These are phyloP conservation scores for Tachysurus fulvidraco DNA, from an alignment of 2,113 vertebrate species.

Conservation along the genomic window DNA sequence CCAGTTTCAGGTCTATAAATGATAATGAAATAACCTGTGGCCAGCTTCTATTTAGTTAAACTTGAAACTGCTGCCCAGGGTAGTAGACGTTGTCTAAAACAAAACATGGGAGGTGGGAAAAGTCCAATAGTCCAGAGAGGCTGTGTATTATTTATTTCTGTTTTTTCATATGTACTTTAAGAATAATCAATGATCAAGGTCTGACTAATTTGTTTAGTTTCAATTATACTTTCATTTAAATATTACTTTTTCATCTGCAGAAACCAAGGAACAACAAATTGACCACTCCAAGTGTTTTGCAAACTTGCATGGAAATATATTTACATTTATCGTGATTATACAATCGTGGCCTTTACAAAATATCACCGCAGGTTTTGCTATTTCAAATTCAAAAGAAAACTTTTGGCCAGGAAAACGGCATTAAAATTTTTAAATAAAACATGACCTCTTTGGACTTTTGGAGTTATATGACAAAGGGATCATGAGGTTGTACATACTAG, in stretches of 20 bases:
- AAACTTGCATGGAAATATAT: background rate
- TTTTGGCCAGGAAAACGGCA: background rate
- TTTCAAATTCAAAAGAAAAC: background rate
- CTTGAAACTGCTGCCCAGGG: conserved; percentile 46
- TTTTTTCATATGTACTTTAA: background rate
- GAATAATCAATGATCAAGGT: background rate
- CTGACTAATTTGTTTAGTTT: too few relatives aligned
- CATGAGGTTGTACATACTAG: conserved; percentile 39
- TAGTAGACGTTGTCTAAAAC: conserved; percentile 32
- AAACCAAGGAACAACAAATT: too few relatives aligned
- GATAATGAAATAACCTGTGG: background rate
- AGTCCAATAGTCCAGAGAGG: conserved; percentile 15
- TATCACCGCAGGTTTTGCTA: background rate
- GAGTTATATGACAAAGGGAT: conserved; percentile 33
- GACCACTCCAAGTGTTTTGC: background rate
- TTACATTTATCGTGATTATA: background rate
- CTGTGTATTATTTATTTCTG: too few relatives aligned
- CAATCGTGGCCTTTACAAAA: background rate
- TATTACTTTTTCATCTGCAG: background rate
- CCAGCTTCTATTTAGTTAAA: conserved; percentile 17
- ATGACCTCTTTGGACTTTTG: conserved; percentile 29
- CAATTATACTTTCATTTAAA: background rate
- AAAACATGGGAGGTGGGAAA: conserved; percentile 42
- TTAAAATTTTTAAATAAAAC: too few relatives aligned
- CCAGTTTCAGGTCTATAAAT: conserved; percentile 10